Percentiles rank a stretch among this genome's conserved stretches.
These are phyloP conservation scores for Heteromormyrus szaboi DNA, from an alignment of 2,797 vertebrate genomes.

Conservation along the genomic window DNA sequence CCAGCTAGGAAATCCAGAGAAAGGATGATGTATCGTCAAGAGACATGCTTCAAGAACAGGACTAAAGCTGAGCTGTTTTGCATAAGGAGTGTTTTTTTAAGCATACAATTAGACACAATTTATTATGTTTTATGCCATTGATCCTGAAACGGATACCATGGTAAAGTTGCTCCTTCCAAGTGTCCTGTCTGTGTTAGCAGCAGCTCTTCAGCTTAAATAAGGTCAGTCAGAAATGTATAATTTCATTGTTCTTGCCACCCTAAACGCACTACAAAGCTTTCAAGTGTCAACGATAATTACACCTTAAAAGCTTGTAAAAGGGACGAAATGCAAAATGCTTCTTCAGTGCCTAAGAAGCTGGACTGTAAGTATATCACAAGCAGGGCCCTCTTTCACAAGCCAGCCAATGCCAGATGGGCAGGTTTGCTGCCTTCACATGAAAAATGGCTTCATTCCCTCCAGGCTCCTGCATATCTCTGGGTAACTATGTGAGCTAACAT, in stretches of 20 bases:
- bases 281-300: not conserved
- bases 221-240: not conserved
- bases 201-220: not conserved
- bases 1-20: not conserved
- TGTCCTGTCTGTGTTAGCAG: not conserved
- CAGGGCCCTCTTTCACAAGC: not conserved
- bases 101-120: not conserved
- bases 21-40: not conserved
- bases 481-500: constrained; percentile 35
- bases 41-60: not conserved
- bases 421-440: constrained; percentile 32
- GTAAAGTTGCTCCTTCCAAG: not conserved
- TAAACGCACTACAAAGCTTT: not conserved
- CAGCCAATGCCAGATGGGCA: constrained; percentile 27
- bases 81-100: not conserved
- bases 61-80: not conserved
- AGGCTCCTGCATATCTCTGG: constrained; percentile 31
- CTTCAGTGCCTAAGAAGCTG: not conserved
- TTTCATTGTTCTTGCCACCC: not conserved
- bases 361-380: not conserved
- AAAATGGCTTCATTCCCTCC: constrained; percentile 56
- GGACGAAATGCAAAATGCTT: not conserved
- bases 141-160: not conserved
- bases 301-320: not conserved
- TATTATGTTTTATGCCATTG: not conserved